Percentiles rank a stretch among this genome's conserved stretches.
Evolutionary conservation across 1,140 invertebrate species (phyloP).

Genomic region (Ooceraea biroi): DNA sequence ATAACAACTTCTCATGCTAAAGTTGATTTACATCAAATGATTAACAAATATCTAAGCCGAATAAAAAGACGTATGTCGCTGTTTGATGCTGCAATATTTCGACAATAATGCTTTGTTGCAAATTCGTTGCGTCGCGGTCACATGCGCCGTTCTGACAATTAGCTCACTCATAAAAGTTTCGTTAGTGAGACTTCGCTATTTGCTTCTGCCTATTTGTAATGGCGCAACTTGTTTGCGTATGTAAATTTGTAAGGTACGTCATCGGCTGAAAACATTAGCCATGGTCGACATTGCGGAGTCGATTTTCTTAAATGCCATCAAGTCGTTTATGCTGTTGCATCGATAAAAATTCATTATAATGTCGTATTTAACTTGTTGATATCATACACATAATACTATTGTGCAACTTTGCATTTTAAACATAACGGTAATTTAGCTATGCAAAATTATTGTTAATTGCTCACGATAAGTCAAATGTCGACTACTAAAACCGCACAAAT

Average conservation of each 20-base stretch:
- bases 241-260: constrained; percentile 53
- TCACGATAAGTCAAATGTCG: not conserved
- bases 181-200: constrained; percentile 59
- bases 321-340: not conserved
- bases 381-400: not conserved
- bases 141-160: constrained; percentile 29
- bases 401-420: not conserved
- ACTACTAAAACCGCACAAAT: not conserved
- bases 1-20: not conserved
- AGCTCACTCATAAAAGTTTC: constrained; percentile 57
- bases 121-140: constrained; percentile 24
- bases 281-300: constrained; percentile 16
- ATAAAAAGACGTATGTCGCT: not conserved
- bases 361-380: constrained; percentile 22
- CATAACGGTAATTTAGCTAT: constrained; percentile 5
- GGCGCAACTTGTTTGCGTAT: constrained; percentile 62
- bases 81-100: not conserved
- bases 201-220: constrained; percentile 58
- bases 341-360: not conserved
- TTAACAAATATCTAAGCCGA: not conserved
- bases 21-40: not conserved
- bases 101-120: constrained; percentile 37
- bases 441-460: constrained; percentile 2
- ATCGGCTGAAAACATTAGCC: constrained; percentile 43
- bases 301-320: constrained; percentile 43